These are phyloP conservation scores for Lucifuga dentata DNA, from an alignment of 2,113 vertebrate genomes.

Conservation along the genomic window DNA sequence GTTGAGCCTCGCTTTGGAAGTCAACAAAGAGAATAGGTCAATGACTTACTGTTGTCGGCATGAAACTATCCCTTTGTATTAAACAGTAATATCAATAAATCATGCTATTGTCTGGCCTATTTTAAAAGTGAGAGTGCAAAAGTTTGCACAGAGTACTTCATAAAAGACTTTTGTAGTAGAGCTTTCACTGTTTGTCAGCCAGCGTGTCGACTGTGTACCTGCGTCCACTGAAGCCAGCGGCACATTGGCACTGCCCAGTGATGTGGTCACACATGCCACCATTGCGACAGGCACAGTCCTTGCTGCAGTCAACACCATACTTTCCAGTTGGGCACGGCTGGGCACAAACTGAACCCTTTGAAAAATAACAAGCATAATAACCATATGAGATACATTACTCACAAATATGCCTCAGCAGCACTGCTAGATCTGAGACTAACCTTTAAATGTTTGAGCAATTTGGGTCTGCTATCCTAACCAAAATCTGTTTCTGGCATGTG, in stretches of 20 bases:
- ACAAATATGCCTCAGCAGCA: background rate
- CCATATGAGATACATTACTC: conserved; percentile 1
- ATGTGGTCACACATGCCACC: conserved; percentile 95
- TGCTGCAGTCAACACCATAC: conserved; percentile 95
- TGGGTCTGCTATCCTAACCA: background rate
- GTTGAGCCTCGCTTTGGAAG: conserved; percentile 55
- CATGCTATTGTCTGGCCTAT: conserved; percentile 55
- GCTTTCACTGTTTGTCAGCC: background rate
- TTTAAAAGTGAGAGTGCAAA: conserved; percentile 48
- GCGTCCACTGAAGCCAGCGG: conserved; percentile 93
- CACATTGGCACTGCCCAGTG: conserved; percentile 92
- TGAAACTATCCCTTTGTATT: conserved; percentile 50
- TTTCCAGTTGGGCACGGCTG: conserved; percentile 94
- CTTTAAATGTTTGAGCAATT: background rate
- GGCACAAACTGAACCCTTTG: conserved; percentile 94
- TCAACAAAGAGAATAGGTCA: conserved; percentile 72
- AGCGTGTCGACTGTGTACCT: conserved; percentile 84
- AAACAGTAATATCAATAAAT: conserved; percentile 61
- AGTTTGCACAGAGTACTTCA: conserved; percentile 32
- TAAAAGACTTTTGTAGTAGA: conserved; percentile 20
- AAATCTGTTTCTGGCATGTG: too few species aligned
- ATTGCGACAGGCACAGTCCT: conserved; percentile 95
- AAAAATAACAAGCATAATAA: conserved; percentile 38
- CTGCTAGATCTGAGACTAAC: background rate
- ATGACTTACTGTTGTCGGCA: conserved; percentile 43